Base-by-base conservation (phyloP, 2,113 vertebrate species). In the Eclectus roratus region DNA sequence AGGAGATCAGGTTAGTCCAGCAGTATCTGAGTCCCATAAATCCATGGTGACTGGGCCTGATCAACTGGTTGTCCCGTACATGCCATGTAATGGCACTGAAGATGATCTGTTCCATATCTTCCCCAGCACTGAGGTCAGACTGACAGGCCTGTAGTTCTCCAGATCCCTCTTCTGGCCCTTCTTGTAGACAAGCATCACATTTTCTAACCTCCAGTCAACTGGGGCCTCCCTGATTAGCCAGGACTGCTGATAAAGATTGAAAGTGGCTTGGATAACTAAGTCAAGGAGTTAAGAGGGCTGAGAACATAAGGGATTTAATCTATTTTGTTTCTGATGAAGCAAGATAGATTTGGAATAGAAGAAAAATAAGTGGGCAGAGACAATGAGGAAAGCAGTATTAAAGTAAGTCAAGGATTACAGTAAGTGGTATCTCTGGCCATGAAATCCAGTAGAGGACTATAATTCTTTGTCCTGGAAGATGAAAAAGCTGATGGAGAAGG, bases 281-380 rank as follows among this genome's bases (percentile, higher is more conserved):
- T 50, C 28, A 64, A 61, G 52, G 44, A 83, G 23, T 7, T 35
- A 74, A 66, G 35, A 92, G 7, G 11, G 8, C 20, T 85, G 21
- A 82, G 28, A 71, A 18, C 0, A 0, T 37, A 44, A 74, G 71
- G 24, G 31, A 31, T 71, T 88, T 58, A 3, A 47, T 63, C 50
- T 88, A 29, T 61, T 71, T 63, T 76, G 15, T 53, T 91, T 85
- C 66, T 82, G 37, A 58, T 63, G 7, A 74, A 71, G 37, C 63
- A 17, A 28, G 28, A 72, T 5, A 58, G 18, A 24, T 80, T 68
- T 71, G 18, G 25, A 68, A 85, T 64, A 88, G 15, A 64, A 80
- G 31, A 16, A 2, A 13, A 44, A 44, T 49, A 72, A 15, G 8
- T 15, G 10, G 1, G 6, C 29, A 53, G 0, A 0, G 49, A 9